These are phyloP conservation scores for Corythoichthys haematopterus DNA, from an alignment of 2,113 vertebrate species.

Conservation along the genomic window DNA sequence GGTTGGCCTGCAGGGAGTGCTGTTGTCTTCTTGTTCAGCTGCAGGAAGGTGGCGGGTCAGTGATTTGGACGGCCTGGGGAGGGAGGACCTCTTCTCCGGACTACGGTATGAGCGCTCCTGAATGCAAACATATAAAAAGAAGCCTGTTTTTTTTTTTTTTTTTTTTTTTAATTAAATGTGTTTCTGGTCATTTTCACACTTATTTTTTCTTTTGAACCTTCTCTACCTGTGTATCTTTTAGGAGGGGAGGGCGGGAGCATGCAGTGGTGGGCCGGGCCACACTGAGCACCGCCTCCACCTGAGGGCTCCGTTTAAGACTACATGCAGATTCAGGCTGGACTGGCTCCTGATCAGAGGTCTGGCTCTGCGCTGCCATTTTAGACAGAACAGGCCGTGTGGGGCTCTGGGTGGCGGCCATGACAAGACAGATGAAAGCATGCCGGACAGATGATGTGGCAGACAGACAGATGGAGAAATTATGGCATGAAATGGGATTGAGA, in stretches of 20 bases:
- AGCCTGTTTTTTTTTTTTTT: background rate
- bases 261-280: constrained; percentile 72
- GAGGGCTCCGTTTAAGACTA: constrained; percentile 73
- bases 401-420: constrained; percentile 66
- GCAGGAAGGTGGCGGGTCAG: constrained; percentile 84
- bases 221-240: constrained; percentile 66
- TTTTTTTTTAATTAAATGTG: background rate
- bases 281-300: constrained; percentile 71
- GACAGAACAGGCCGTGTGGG: constrained; percentile 75
- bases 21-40: constrained; percentile 82
- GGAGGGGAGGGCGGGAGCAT: constrained; percentile 67
- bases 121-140: background rate
- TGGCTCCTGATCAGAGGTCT: constrained; percentile 65
- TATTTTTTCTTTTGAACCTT: constrained; percentile 78
- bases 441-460: constrained; percentile 44
- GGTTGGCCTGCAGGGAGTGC: constrained; percentile 80
- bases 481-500: background rate
- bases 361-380: constrained; percentile 83
- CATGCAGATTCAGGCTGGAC: constrained; percentile 78
- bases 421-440: constrained; percentile 28
- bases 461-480: constrained; percentile 29
- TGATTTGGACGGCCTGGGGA: constrained; percentile 88
- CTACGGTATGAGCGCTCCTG: constrained; percentile 86
- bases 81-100: constrained; percentile 88
- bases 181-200: background rate